Conservation (phyloP, 2,113 vertebrate genomes). For the Otocyon megalotis region DNA sequence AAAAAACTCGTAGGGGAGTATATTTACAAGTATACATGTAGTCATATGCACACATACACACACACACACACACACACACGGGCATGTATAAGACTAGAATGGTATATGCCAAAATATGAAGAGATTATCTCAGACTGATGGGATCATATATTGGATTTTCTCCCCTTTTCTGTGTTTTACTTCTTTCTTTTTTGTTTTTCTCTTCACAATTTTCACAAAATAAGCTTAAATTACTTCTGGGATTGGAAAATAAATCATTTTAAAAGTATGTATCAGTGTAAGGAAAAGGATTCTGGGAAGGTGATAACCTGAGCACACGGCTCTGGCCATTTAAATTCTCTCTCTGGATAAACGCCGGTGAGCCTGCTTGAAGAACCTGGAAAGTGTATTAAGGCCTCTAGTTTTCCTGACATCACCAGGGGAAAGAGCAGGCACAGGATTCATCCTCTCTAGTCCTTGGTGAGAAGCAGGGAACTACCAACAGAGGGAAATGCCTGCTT, state of each 20-base stretch:
- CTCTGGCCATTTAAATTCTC: background rate
- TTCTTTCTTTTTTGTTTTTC: background rate
- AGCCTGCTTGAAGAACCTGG: background rate
- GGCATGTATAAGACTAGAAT: background rate
- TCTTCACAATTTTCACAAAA: background rate
- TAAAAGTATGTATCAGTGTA: background rate
- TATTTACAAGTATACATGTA: background rate
- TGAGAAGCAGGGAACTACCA: background rate
- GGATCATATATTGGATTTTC: background rate
- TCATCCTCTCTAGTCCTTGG: background rate
- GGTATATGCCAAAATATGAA: background rate
- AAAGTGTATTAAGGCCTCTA: background rate
- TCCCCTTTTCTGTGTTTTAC: background rate
- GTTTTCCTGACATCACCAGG: background rate
- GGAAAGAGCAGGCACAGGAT: background rate
- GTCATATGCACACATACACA: background rate
- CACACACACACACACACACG: background rate
- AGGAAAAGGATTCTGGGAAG: background rate
- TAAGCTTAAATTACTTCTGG: background rate
- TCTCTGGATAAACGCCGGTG: background rate
- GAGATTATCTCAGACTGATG: background rate
- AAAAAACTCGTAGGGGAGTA: background rate
- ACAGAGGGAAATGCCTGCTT: background rate
- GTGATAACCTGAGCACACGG: background rate
- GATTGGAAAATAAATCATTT: constrained; percentile 8